Conservation (phyloP, 2,888 invertebrate species). For the Mystacides longicornis region DNA sequence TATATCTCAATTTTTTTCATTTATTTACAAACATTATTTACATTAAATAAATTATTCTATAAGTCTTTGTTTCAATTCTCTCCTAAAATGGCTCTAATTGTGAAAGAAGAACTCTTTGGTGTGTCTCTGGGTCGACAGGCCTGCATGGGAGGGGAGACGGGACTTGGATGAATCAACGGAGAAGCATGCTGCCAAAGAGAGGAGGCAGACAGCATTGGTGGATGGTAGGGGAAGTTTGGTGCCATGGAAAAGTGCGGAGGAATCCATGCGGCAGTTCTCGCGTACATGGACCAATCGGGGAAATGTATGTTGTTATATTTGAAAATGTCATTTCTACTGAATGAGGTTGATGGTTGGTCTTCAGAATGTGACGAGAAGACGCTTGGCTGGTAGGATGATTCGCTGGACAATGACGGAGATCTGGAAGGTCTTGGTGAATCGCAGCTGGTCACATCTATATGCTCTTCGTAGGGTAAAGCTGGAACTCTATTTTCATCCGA, state of each 20-base stretch:
- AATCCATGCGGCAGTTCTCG: constrained; percentile 35
- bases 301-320: constrained; percentile 27
- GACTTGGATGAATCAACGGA: constrained; percentile 35
- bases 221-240: constrained; percentile 28
- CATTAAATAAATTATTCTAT: too few species aligned
- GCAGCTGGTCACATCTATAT: background rate
- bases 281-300: constrained; percentile 37
- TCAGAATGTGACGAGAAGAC: constrained; percentile 7
- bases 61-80: constrained; percentile 36
- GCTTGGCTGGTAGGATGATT: constrained; percentile 10
- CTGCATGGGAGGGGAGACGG: constrained; percentile 34
- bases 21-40: too few species aligned
- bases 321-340: constrained; percentile 29
- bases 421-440: constrained; percentile 29
- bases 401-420: constrained; percentile 33
- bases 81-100: constrained; percentile 45
- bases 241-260: constrained; percentile 8
- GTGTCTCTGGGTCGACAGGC: constrained; percentile 38
- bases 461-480: background rate
- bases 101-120: constrained; percentile 38
- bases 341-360: constrained; percentile 33
- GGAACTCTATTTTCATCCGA: background rate
- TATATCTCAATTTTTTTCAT: too few species aligned
- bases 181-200: constrained; percentile 31
- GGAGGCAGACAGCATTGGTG: constrained; percentile 32